Evolutionary conservation across 2,113 vertebrate species (phyloP).

Genomic region (Phylloscopus trochiloides): DNA sequence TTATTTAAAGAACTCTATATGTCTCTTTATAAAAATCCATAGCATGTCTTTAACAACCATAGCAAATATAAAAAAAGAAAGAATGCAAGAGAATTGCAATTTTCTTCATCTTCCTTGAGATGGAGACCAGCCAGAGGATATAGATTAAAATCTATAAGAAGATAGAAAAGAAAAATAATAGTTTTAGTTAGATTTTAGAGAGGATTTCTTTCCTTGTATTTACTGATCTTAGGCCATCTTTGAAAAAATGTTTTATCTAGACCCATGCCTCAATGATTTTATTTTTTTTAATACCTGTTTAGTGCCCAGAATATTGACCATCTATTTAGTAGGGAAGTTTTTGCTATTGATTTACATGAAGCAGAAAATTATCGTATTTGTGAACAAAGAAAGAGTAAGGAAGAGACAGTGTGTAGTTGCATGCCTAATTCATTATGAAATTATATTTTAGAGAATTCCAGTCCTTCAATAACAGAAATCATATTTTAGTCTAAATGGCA

Average conservation of each 20-base stretch:
- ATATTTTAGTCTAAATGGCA: neutral
- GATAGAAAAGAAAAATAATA: neutral
- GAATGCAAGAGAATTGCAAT: neutral
- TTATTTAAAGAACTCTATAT: neutral
- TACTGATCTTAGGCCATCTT: neutral
- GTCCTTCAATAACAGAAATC: neutral
- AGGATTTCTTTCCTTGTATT: neutral
- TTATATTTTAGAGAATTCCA: neutral
- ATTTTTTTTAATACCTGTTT: neutral
- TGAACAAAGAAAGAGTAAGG: neutral
- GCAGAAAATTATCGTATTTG: neutral
- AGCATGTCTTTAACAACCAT: neutral
- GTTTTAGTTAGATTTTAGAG: neutral
- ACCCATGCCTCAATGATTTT: neutral
- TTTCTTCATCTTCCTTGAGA: neutral
- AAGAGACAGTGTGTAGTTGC: neutral
- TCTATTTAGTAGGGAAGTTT: neutral
- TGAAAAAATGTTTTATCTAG: neutral
- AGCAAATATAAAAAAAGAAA: neutral
- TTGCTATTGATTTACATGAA: neutral
- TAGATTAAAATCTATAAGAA: neutral
- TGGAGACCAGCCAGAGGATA: neutral
- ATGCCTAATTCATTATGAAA: neutral
- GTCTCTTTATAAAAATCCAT: neutral
- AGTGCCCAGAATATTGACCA: neutral